Conservation (phyloP, 1,140 invertebrate genomes). For the Lordiphosa stackelbergi region DNA sequence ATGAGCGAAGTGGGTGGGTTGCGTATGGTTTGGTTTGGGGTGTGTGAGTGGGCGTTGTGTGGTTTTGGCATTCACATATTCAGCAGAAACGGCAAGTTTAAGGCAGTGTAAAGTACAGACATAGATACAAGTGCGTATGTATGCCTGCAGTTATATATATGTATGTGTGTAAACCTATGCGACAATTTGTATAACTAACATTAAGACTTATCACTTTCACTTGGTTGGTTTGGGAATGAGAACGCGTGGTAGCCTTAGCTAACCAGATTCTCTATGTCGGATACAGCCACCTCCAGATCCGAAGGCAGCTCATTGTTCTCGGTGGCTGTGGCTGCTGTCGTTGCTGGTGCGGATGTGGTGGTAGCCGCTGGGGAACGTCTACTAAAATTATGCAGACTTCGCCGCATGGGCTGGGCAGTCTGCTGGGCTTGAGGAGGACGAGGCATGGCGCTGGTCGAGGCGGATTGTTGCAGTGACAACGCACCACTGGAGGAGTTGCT, state of each 20-base stretch:
- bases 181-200: constrained; percentile 75
- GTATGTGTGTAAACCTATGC: constrained; percentile 64
- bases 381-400: constrained; percentile 56
- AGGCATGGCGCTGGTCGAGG: constrained; percentile 56
- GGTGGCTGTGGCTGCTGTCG: constrained; percentile 18
- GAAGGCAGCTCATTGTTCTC: constrained; percentile 63
- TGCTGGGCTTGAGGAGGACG: constrained; percentile 19
- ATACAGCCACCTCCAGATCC: constrained; percentile 74
- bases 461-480: constrained; percentile 46
- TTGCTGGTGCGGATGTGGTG: constrained; percentile 6
- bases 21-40: constrained; percentile 6
- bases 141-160: constrained; percentile 49
- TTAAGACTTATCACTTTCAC: constrained; percentile 76
- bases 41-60: constrained; percentile 48
- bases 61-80: constrained; percentile 59
- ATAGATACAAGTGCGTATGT: constrained; percentile 40
- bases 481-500: constrained; percentile 8
- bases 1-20: constrained; percentile 24
- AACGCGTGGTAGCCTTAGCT: constrained; percentile 58
- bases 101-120: constrained; percentile 71
- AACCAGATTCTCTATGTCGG: constrained; percentile 76
- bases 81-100: constrained; percentile 75
- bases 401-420: constrained; percentile 37
- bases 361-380: constrained; percentile 21
- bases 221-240: constrained; percentile 51